Evolutionary conservation across 2,888 invertebrate genomes (phyloP), one percentile per base, ranked within the genome.

Genomic region (Drosophila glabriapex): DNA sequence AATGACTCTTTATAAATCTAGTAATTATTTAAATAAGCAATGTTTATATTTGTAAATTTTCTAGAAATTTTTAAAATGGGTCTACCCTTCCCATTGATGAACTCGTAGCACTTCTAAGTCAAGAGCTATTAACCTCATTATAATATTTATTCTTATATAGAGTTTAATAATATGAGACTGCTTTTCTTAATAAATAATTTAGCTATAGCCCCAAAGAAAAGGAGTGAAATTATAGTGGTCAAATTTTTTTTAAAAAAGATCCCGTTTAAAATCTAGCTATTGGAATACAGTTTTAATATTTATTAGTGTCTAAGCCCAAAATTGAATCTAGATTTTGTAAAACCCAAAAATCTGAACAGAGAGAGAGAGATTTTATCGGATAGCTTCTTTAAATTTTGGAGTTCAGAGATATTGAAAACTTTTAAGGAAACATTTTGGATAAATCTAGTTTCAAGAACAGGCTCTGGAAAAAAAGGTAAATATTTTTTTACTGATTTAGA

Each of bases 171-270:
- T n/a, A 19, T 6, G 16, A 37, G 16, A 14, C 14, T 35, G 14
- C 0, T 35, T 5, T 35, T 39, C 19, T 9, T 19, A 3, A 39
- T 19, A 19, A 39, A 7, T 3, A 7, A 39, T 19, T 39, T 19
- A n/a, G 6, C 6, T 43, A 14, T 6, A 12, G n/a, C 12, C 6
- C 5, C 5, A n/a, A 41, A n/a, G 6, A 43, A n/a, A n/a, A n/a
- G 6, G 3, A 12, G 6, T n/a, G 6, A 43, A n/a, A 12, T n/a
- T 43, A 43, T 14, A 22, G 12, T 43, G 3, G 12, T 3, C 6
- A 0, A 0, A 14, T 12, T 22, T 22, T 12, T 43, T n/a, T 0
- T 10, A n/a, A n/a, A 22, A n/a, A 22, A 43, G 3, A 43, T 43
- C 12, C 0, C 6, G 6, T 0, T 43, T 41, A 6, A 43, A 22